Evolutionary conservation across 2,113 vertebrate species (phyloP), one percentile per base, ranked within the genome.

Genomic region (Callorhinus ursinus): DNA sequence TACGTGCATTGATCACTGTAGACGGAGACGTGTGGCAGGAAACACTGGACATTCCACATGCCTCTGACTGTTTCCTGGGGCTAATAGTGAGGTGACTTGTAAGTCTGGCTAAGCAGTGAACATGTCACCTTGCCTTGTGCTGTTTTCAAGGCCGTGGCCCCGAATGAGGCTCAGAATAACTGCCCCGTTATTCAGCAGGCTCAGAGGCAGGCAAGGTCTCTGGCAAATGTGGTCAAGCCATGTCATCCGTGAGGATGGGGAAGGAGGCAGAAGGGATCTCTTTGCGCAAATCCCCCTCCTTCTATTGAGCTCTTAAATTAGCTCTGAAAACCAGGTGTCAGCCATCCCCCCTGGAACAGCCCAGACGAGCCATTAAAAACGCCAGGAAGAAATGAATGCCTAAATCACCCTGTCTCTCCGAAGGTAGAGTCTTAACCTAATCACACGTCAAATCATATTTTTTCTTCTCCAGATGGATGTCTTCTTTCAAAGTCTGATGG

Each of bases 401-500:
- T 88, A 98, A 97, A 98, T 96, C 61, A 97, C 97, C 59, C 79
- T 96, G 96, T 71, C 96, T 81, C 96, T 83, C 18, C 0, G 19
- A 98, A 98, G 87, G 53, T 42, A 92, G 39, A 72, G 26, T 95
- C n/a, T 93, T 97, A 97, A 98, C 87, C 69, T 97, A 97, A 98
- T 96, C 31, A 95, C 49, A 36, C 16, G 93, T 95, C 95, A 95
- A 96, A 96, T 91, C 1, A 85, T 55, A 85, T 94, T 93, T 96
- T 96, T 97, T 33, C 95, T 96, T 31, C 80, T 82, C 49, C 83
- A 98, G 95, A 97, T 98, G 81, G 84, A 98, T 96, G 91, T 71
- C 82, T 97, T 97, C 94, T 95, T 98, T 98, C 90, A 96, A 98
- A 98, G 51, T 88, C 96, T 97, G 94, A 97, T 92, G 96, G 95